Percentiles rank a stretch among this genome's conserved stretches.
These are phyloP conservation scores for Thysanoteuthis rhombus DNA, from an alignment of 2,888 invertebrate genomes.

Conservation along the genomic window DNA sequence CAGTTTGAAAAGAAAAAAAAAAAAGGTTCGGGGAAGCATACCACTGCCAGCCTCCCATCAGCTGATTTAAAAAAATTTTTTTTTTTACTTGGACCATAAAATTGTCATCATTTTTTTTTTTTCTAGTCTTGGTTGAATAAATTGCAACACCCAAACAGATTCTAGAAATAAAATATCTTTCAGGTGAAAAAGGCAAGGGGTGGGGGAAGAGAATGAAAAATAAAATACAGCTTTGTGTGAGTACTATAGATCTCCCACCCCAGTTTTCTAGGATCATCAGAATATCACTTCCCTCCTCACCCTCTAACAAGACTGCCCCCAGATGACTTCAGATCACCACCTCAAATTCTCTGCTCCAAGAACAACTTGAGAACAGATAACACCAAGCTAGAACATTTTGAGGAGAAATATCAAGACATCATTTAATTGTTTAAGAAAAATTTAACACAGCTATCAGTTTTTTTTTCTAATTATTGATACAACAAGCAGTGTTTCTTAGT, in stretches of 20 bases:
- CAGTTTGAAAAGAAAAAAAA: no score
- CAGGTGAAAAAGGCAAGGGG: no score
- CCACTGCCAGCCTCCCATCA: neutral
- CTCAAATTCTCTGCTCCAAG: neutral
- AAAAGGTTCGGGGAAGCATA: no score
- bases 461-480: no score
- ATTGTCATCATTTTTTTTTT: neutral
- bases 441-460: neutral
- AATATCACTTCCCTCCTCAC: neutral
- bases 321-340: neutral
- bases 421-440: neutral
- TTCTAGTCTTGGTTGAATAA: neutral
- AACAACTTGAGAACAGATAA: no score
- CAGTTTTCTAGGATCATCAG: neutral
- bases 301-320: neutral
- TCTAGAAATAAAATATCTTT: no score
- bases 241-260: neutral
- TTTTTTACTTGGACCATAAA: neutral
- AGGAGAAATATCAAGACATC: neutral
- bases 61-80: neutral
- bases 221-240: no score
- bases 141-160: neutral
- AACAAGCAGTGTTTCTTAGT: no score
- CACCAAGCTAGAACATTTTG: no score
- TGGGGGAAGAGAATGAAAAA: no score